phyloP scores from a whole-genome alignment of 2,797 vertebrate genomes.

The Cyclura pinguis region DNA sequence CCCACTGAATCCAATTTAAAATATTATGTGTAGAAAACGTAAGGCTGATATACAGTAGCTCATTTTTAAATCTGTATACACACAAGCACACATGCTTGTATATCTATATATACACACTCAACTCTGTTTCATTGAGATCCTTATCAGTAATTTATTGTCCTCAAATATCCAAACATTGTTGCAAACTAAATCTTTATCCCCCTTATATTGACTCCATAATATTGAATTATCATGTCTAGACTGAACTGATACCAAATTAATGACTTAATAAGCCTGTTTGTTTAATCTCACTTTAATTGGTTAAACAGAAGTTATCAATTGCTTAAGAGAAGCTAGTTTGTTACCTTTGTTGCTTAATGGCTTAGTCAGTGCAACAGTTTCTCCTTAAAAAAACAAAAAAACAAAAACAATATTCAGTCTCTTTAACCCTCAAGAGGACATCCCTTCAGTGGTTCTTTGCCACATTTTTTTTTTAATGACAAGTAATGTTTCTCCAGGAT shows the following conservation, averaged over 20 bases:
- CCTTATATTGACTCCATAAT: conserved; percentile 44
- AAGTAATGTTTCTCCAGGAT: neutral
- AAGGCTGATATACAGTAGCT: conserved; percentile 8
- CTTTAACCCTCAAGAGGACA: neutral
- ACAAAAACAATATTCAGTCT: neutral
- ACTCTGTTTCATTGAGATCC: neutral
- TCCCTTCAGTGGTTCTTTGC: neutral
- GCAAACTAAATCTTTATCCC: neutral
- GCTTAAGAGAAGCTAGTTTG: neutral
- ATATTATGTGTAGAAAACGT: conserved; percentile 18
- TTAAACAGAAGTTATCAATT: neutral
- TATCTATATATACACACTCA: too few relatives aligned
- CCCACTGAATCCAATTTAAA: conserved; percentile 45
- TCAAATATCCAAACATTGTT: neutral
- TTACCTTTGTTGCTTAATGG: neutral
- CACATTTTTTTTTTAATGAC: neutral
- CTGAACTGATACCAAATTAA: conserved; percentile 53
- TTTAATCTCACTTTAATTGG: neutral
- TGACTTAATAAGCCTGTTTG: neutral
- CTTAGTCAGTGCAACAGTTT: neutral
- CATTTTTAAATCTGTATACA: conserved; percentile 30
- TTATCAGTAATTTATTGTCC: neutral
- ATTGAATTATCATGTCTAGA: conserved; percentile 27
- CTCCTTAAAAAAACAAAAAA: neutral
- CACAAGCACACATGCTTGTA: too few relatives aligned